These are phyloP conservation scores for Phasianus colchicus DNA, from an alignment of 2,113 vertebrate species.

Conservation along the genomic window DNA sequence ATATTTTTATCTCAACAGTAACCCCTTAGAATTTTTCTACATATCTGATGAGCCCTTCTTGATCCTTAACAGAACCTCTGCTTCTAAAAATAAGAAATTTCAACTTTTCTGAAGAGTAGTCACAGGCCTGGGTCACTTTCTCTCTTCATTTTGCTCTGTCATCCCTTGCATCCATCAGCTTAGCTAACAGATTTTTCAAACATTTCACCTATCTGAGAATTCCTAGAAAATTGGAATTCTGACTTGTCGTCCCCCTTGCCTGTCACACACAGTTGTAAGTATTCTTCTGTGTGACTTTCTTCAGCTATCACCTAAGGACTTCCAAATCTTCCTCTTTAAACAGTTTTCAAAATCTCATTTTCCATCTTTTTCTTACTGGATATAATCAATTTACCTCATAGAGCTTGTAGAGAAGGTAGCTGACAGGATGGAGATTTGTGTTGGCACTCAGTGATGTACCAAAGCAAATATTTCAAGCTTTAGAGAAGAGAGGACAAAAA, in stretches of 20 bases:
- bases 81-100: neutral
- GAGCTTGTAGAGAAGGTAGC: neutral
- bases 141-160: neutral
- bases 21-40: neutral
- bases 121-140: neutral
- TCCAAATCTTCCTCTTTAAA: neutral
- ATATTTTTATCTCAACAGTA: neutral
- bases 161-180: neutral
- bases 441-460: neutral
- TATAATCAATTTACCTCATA: neutral
- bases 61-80: neutral
- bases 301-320: neutral
- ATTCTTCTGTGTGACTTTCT: neutral
- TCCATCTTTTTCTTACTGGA: neutral
- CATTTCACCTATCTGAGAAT: neutral
- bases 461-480: neutral
- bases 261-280: neutral
- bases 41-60: neutral
- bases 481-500: neutral
- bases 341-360: neutral
- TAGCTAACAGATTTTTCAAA: neutral
- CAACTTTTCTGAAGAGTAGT: neutral
- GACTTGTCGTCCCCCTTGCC: neutral
- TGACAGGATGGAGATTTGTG: neutral
- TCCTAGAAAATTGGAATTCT: neutral